Evolutionary conservation across 2,888 invertebrate species (phyloP).

Genomic region (Synanthedon myopaeformis): DNA sequence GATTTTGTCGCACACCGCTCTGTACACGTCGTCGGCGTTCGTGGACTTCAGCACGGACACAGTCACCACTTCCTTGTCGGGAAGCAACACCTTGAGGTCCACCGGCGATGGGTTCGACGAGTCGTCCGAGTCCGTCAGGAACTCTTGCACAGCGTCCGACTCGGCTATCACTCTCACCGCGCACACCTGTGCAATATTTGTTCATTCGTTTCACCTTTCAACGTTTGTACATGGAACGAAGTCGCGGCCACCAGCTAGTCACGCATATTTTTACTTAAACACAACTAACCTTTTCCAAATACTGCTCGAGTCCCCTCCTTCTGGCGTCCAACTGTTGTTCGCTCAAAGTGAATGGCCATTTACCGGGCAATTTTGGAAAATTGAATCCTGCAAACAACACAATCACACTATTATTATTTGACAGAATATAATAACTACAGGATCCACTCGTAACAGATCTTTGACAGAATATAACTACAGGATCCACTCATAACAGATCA

Average conservation of each 20-base stretch:
- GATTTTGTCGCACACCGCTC: constrained; percentile 86
- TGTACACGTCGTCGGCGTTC: constrained; percentile 91
- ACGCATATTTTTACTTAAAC: background rate
- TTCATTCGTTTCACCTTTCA: too few species aligned
- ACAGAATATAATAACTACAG: background rate
- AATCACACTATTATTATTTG: background rate
- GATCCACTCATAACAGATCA: too few species aligned
- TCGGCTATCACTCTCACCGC: constrained; percentile 98
- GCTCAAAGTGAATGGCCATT: constrained; percentile 97
- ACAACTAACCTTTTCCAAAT: constrained; percentile 84
- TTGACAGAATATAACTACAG: too few species aligned
- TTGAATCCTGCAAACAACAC: constrained; percentile 75
- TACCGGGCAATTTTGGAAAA: constrained; percentile 97
- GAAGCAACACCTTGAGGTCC: constrained; percentile 84
- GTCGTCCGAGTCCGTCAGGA: constrained; percentile 92
- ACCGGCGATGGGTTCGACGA: constrained; percentile 81
- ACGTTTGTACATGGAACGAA: too few species aligned
- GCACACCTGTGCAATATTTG: constrained; percentile 88
- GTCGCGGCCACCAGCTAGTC: too few species aligned
- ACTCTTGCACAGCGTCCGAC: constrained; percentile 96
- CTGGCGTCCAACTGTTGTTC: constrained; percentile 97
- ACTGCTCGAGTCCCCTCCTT: constrained; percentile 94
- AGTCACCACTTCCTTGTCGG: constrained; percentile 90
- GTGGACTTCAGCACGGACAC: constrained; percentile 91
- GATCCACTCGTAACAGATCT: too few species aligned